Conservation (phyloP, 1,140 invertebrate genomes). For the Drosophila carrolli region DNA sequence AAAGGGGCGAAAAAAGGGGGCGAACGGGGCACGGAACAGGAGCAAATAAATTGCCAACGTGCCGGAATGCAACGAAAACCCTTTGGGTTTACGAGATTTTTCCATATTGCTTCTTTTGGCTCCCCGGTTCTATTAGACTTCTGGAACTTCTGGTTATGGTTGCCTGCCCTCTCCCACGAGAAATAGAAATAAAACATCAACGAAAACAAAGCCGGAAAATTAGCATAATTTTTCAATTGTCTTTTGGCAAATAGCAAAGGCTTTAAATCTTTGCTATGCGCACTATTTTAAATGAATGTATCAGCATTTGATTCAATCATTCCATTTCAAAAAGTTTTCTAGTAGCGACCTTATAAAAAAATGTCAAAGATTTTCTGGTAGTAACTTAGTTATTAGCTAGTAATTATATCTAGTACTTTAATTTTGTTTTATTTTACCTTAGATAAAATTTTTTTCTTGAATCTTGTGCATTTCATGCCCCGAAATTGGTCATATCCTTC, state of each 20-base stretch:
- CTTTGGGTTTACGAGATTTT: slow-evolving; percentile 75
- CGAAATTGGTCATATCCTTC: too few species aligned
- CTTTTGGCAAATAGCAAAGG: slow-evolving; percentile 24
- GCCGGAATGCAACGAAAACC: slow-evolving; percentile 71
- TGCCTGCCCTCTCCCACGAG: background rate
- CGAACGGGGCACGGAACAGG: background rate
- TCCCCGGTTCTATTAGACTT: background rate
- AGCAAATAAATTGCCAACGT: slow-evolving; percentile 79
- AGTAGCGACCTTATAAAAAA: too few species aligned
- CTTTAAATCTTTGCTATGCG: too few species aligned
- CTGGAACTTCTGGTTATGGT: background rate
- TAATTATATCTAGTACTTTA: too few species aligned
- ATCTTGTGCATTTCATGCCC: too few species aligned
- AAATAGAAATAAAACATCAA: slow-evolving; percentile 18
- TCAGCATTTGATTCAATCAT: too few species aligned
- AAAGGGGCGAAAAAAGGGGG: background rate
- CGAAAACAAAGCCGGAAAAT: slow-evolving; percentile 48
- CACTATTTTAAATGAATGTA: background rate
- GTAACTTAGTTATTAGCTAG: background rate
- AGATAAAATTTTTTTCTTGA: too few species aligned
- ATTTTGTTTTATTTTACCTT: too few species aligned
- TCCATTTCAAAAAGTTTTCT: too few species aligned
- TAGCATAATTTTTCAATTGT: slow-evolving; percentile 79
- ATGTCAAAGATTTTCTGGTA: too few species aligned
- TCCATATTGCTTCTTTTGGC: slow-evolving; percentile 59